Evolutionary conservation across 2,113 vertebrate genomes (phyloP).

Genomic region (Pachyramphus minor): DNA sequence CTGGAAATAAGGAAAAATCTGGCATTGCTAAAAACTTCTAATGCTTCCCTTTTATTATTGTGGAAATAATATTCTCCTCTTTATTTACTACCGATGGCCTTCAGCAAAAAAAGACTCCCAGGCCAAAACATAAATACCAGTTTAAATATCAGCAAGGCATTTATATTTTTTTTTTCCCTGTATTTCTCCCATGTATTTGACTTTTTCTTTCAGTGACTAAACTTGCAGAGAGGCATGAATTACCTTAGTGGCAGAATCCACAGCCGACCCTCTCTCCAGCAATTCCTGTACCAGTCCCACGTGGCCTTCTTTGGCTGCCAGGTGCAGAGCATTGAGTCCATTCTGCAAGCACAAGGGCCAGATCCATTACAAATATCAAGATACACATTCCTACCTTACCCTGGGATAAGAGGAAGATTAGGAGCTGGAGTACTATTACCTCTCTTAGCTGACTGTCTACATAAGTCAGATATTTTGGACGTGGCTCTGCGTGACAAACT

Average conservation of each 20-base stretch:
- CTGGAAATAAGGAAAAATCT: background rate
- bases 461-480: background rate
- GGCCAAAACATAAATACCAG: background rate
- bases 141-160: background rate
- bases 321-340: slow-evolving; percentile 95
- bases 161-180: background rate
- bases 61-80: background rate
- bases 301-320: slow-evolving; percentile 97
- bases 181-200: background rate
- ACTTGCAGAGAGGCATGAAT: background rate
- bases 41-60: background rate
- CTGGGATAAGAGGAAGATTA: background rate
- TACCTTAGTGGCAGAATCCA: slow-evolving; percentile 97
- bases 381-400: background rate
- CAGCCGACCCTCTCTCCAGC: slow-evolving; percentile 86
- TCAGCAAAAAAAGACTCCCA: background rate
- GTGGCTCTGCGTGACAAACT: background rate
- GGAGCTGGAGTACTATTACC: background rate
- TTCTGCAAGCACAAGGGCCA: slow-evolving; percentile 79
- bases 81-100: background rate
- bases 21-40: background rate
- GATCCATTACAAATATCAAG: background rate
- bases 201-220: background rate
- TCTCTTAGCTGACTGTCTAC: background rate
- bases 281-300: slow-evolving; percentile 95